Evolutionary conservation across 2,797 vertebrate genomes (phyloP).

Genomic region (Melanogrammus aeglefinus): DNA sequence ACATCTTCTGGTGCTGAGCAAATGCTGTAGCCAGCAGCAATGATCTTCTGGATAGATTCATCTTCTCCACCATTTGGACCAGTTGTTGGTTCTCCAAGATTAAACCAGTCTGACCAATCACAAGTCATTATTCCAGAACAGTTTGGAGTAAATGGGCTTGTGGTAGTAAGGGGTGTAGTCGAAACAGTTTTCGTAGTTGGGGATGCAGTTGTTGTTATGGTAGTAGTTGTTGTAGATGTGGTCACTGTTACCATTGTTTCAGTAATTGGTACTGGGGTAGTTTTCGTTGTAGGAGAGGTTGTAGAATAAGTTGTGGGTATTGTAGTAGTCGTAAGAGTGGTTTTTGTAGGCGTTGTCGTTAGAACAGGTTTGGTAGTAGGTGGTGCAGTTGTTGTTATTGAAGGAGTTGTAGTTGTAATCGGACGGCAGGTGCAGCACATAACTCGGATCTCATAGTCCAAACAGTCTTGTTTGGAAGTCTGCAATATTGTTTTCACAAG

Average conservation of each 20-base stretch:
- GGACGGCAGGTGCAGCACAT: conserved; percentile 21
- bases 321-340: conserved; percentile 4
- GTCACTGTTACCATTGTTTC: no score
- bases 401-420: not conserved
- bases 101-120: conserved; percentile 34
- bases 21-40: not conserved
- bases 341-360: not conserved
- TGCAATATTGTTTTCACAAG: conserved; percentile 50
- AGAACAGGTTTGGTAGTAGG: not conserved
- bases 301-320: not conserved
- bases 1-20: conserved; percentile 17
- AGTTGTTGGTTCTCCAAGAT: conserved; percentile 26
- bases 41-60: conserved; percentile 38
- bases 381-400: not conserved
- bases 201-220: no score
- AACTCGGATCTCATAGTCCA: conserved; percentile 50
- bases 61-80: conserved; percentile 40
- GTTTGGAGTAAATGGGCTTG: not conserved
- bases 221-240: no score
- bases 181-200: no score
- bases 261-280: no score
- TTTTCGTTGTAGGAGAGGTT: not conserved
- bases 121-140: conserved; percentile 9
- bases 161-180: not conserved
- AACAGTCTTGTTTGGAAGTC: conserved; percentile 32